Evolutionary conservation across 2,888 invertebrate genomes (phyloP).

Genomic region (Macrophya annulata): DNA sequence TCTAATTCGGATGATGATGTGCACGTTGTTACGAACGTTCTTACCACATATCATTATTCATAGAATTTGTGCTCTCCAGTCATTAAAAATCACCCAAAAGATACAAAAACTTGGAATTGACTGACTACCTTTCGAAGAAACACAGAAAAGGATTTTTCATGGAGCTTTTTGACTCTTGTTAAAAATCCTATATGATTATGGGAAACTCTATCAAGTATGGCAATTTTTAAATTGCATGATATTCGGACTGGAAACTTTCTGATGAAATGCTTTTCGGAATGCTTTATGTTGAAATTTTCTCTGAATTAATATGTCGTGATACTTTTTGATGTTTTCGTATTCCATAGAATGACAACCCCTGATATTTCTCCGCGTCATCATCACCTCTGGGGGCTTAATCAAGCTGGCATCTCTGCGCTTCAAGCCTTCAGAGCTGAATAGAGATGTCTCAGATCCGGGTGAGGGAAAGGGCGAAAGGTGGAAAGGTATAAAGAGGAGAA

Average conservation of each 20-base stretch:
- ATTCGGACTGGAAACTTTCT: too few species aligned
- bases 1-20: background rate
- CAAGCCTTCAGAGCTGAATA: conserved; percentile 48
- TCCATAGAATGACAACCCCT: conserved; percentile 66
- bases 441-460: conserved; percentile 49
- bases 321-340: background rate
- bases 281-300: too few species aligned
- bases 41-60: too few species aligned
- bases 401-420: conserved; percentile 48
- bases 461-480: conserved; percentile 37
- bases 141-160: background rate
- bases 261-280: too few species aligned
- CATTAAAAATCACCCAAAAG: too few species aligned
- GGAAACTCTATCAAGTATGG: too few species aligned
- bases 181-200: background rate
- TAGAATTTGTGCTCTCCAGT: too few species aligned
- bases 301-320: background rate
- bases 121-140: background rate
- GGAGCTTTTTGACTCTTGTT: too few species aligned
- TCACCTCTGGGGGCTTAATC: conserved; percentile 63
- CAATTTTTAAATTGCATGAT: too few species aligned
- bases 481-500: conserved; percentile 31
- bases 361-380: conserved; percentile 66
- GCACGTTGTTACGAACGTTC: too few species aligned
- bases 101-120: too few species aligned